Conservation (phyloP, 35 echinoderm and acorn worm genomes). For the Nesometra sesokonis region DNA sequence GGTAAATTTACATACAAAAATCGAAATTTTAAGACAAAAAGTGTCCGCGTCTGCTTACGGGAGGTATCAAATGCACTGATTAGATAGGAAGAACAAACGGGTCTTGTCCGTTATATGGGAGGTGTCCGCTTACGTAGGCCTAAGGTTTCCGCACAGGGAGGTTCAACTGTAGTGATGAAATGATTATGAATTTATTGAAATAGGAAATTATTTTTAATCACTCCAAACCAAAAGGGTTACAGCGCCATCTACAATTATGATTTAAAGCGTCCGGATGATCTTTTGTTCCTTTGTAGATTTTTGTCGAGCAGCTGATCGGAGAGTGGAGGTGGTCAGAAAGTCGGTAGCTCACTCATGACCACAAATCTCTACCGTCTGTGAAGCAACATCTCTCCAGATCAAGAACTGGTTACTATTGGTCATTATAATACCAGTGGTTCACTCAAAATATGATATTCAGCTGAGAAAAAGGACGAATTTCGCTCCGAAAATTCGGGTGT, state of each 20-base stretch:
- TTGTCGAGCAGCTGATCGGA: not conserved
- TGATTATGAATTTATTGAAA: too few relatives aligned
- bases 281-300: not conserved
- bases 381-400: not conserved
- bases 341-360: not conserved
- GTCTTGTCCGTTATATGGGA: too few relatives aligned
- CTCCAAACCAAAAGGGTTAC: not conserved
- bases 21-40: too few relatives aligned
- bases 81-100: too few relatives aligned
- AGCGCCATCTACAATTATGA: not conserved
- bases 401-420: not conserved
- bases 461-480: not conserved
- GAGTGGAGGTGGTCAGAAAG: not conserved
- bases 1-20: too few relatives aligned
- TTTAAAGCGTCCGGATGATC: not conserved
- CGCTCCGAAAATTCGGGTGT: not conserved
- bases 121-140: too few relatives aligned
- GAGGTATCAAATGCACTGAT: too few relatives aligned
- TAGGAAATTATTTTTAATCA: too few relatives aligned
- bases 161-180: too few relatives aligned
- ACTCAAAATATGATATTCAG: not conserved
- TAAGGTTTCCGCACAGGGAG: too few relatives aligned
- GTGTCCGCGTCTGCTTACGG: too few relatives aligned
- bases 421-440: not conserved
- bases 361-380: not conserved